A percentile compares a stretch with the other conserved stretches of the same genome.
These are phyloP conservation scores for Lottia scabra DNA, from an alignment of 2,888 invertebrate genomes.

Conservation along the genomic window DNA sequence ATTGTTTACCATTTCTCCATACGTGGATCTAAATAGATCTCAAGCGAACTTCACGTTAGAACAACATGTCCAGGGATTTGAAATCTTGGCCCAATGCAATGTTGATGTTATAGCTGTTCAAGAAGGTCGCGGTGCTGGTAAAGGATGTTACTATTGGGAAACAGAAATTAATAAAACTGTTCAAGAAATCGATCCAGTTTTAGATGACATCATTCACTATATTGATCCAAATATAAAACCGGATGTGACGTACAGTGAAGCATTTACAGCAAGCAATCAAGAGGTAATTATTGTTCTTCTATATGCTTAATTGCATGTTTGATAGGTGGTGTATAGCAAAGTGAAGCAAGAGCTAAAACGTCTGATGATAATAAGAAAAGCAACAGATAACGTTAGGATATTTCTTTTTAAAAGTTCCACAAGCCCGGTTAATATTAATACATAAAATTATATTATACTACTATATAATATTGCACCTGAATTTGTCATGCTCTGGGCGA, in stretches of 20 bases:
- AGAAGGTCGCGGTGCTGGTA: slow-evolving; percentile 55
- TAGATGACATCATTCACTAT: slow-evolving; percentile 39
- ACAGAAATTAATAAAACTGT: slow-evolving; percentile 38
- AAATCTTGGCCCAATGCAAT: slow-evolving; percentile 26
- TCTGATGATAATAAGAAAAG: no score
- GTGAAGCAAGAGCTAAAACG: no score
- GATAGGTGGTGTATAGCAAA: no score
- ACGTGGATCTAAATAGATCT: slow-evolving; percentile 29
- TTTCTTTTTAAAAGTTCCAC: no score
- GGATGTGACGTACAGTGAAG: slow-evolving; percentile 46
- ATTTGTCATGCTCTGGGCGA: no score
- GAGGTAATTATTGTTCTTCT: slow-evolving; percentile 31
- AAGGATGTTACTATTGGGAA: slow-evolving; percentile 48
- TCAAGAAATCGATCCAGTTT: slow-evolving; percentile 30
- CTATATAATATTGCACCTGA: no score
- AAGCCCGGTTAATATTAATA: no score
- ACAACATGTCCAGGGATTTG: slow-evolving; percentile 44
- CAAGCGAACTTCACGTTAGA: slow-evolving; percentile 34
- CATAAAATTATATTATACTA: no score
- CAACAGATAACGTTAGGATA: no score
- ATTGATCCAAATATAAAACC: slow-evolving; percentile 30
- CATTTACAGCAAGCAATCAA: slow-evolving; percentile 50
- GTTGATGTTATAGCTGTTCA: slow-evolving; percentile 52
- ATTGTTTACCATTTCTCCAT: slow-evolving; percentile 29
- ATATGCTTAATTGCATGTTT: no score